These are phyloP conservation scores for Isichthys henryi DNA, from an alignment of 2,113 vertebrate genomes.

Conservation along the genomic window DNA sequence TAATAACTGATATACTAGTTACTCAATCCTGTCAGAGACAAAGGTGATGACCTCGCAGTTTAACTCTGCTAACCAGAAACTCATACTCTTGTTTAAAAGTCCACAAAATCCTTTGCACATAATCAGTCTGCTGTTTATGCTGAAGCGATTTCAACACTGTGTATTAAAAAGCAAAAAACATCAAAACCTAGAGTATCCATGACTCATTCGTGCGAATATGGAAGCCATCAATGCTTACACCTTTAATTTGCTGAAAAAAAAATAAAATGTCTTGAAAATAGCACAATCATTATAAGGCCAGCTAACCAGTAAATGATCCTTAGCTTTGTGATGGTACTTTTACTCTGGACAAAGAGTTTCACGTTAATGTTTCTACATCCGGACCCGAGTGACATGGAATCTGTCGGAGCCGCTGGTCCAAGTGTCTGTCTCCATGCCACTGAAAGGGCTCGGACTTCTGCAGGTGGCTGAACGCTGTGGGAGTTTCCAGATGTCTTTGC, in stretches of 20 bases:
- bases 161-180: background rate
- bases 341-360: background rate
- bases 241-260: background rate
- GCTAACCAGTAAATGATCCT: background rate
- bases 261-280: background rate
- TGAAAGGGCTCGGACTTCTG: background rate
- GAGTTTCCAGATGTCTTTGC: conserved; percentile 1
- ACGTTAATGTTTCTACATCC: background rate
- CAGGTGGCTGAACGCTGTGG: background rate
- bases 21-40: background rate
- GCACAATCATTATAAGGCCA: background rate
- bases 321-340: background rate
- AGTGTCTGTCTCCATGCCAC: background rate
- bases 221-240: background rate
- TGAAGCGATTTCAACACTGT: background rate
- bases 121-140: background rate
- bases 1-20: background rate
- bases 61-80: background rate
- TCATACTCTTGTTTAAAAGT: background rate
- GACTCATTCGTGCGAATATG: background rate
- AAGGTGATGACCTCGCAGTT: background rate
- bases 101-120: background rate
- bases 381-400: background rate
- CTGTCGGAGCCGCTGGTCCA: background rate
- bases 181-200: background rate